A percentile compares a stretch with the other conserved stretches of the same genome.
phyloP scores from a whole-genome alignment of 1,140 invertebrate species.

The Apis laboriosa region DNA sequence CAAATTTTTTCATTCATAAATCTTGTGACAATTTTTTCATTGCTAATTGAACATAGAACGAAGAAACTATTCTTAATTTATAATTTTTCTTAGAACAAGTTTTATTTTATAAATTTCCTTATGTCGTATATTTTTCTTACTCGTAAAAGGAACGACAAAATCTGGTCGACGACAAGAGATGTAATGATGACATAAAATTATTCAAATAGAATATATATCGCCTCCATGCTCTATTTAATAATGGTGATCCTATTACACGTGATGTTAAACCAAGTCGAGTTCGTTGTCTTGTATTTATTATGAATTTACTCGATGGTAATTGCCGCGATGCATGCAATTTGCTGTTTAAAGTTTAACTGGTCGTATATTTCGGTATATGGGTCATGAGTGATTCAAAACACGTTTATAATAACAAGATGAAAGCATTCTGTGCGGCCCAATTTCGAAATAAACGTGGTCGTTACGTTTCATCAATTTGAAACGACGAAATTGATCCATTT shows the following conservation, averaged over 20 bases:
- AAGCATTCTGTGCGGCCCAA: background rate
- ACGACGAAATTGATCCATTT: slow-evolving; percentile 10
- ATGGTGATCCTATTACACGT: background rate
- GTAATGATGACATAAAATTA: background rate
- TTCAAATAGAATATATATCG: background rate
- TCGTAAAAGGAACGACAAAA: no score
- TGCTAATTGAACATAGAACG: no score
- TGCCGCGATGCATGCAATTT: slow-evolving; percentile 13
- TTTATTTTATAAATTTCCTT: no score
- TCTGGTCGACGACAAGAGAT: no score
- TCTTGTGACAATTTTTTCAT: no score
- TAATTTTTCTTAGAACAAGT: no score
- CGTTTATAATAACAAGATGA: slow-evolving; percentile 9
- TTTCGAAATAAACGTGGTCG: slow-evolving; percentile 16
- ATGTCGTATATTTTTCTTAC: background rate
- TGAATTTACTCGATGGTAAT: slow-evolving; percentile 8
- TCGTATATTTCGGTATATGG: background rate
- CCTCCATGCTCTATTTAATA: background rate
- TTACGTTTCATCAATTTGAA: slow-evolving; percentile 36
- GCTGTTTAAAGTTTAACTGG: slow-evolving; percentile 6
- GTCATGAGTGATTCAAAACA: slow-evolving; percentile 12
- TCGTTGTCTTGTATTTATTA: background rate
- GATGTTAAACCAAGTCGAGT: background rate
- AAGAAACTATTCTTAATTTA: no score
- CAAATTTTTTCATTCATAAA: no score